Conservation (phyloP, 2,113 vertebrate genomes). For the Saccopteryx bilineata region DNA sequence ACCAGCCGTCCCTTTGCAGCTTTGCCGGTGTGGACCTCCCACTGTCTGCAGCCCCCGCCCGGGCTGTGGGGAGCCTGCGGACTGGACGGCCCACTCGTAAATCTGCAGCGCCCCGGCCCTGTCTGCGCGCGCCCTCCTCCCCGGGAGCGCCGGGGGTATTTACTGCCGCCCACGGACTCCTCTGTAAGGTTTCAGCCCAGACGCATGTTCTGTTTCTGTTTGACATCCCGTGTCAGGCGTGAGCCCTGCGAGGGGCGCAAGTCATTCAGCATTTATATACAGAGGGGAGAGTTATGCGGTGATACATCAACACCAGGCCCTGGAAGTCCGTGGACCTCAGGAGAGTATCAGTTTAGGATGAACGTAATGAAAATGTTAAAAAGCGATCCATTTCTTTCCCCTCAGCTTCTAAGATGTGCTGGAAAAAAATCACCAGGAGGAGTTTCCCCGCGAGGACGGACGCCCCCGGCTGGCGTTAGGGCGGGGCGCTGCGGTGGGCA, state of each 20-base stretch:
- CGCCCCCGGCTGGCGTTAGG: not conserved
- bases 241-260: slow-evolving; percentile 63
- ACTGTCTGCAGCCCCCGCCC: not conserved
- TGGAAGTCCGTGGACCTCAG: slow-evolving; percentile 75
- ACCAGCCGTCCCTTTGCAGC: slow-evolving; percentile 1
- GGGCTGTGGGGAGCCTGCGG: not conserved
- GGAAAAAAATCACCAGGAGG: slow-evolving; percentile 59
- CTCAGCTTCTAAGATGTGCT: slow-evolving; percentile 54
- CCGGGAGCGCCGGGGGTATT: slow-evolving; percentile 71
- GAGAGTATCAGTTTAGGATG: slow-evolving; percentile 82
- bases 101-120: slow-evolving; percentile 58
- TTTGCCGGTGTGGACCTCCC: slow-evolving; percentile 40
- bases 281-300: slow-evolving; percentile 73
- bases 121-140: slow-evolving; percentile 66
- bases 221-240: slow-evolving; percentile 75
- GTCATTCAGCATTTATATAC: slow-evolving; percentile 80
- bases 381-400: slow-evolving; percentile 70
- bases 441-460: slow-evolving; percentile 45
- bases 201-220: slow-evolving; percentile 82
- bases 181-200: slow-evolving; percentile 70
- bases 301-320: slow-evolving; percentile 74
- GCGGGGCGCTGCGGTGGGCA: too few relatives aligned
- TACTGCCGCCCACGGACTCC: slow-evolving; percentile 71
- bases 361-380: slow-evolving; percentile 72
- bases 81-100: slow-evolving; percentile 28